These are phyloP conservation scores for Bubo blakistoni DNA, from an alignment of 2,113 vertebrate species.

Conservation along the genomic window DNA sequence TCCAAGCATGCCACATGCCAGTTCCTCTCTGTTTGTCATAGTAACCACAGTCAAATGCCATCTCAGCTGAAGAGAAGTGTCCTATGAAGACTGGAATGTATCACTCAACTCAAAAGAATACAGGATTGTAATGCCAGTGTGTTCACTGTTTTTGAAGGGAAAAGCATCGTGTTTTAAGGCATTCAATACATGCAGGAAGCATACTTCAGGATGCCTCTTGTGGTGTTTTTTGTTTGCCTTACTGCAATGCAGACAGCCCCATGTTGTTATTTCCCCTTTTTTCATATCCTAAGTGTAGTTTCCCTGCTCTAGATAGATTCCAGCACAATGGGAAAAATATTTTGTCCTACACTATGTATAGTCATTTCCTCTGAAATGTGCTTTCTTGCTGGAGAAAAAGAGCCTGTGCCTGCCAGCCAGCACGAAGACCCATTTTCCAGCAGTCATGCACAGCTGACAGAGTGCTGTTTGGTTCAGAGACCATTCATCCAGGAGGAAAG, in stretches of 20 bases:
- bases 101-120: constrained; percentile 19
- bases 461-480: background rate
- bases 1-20: background rate
- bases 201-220: constrained; percentile 64
- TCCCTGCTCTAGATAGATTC: constrained; percentile 51
- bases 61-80: background rate
- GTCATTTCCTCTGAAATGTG: constrained; percentile 43
- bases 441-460: background rate
- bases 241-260: constrained; percentile 55
- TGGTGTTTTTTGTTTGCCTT: constrained; percentile 55
- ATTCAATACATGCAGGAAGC: constrained; percentile 63
- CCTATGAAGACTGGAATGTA: constrained; percentile 66
- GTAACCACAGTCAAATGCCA: constrained; percentile 32
- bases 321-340: constrained; percentile 37
- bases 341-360: background rate
- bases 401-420: background rate
- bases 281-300: constrained; percentile 50
- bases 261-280: constrained; percentile 64
- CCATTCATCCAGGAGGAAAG: background rate
- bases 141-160: constrained; percentile 67
- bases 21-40: constrained; percentile 35
- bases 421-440: background rate
- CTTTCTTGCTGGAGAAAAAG: background rate
- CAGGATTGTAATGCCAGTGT: constrained; percentile 7
- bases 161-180: constrained; percentile 65